A percentile compares a stretch with the other conserved stretches of the same genome.
Conservation (phyloP, 1,140 invertebrate species). For the Aphaenogaster ashmeadi region DNA sequence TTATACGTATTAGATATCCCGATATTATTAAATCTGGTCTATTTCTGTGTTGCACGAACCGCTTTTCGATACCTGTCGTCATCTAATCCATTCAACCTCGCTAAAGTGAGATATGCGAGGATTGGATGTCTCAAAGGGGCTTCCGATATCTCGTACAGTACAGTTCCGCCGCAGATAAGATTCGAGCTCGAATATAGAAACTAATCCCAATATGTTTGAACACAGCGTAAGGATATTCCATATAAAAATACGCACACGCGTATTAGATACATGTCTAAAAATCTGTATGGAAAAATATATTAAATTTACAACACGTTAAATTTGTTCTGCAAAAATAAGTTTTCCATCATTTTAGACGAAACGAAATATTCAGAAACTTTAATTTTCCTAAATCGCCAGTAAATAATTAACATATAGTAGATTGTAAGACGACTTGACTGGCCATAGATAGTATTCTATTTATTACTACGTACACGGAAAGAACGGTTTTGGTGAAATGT, state of each 20-base stretch:
- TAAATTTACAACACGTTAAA: not conserved
- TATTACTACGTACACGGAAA: too few relatives aligned
- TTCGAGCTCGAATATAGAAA: slow-evolving; percentile 32
- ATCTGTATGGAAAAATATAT: not conserved
- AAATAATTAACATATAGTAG: too few relatives aligned
- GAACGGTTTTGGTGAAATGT: too few relatives aligned
- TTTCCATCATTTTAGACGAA: not conserved
- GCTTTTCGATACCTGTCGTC: slow-evolving; percentile 1
- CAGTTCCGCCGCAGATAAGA: slow-evolving; percentile 39
- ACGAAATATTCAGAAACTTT: not conserved
- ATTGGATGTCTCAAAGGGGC: slow-evolving; percentile 25
- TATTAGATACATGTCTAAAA: not conserved
- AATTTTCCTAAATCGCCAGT: too few relatives aligned
- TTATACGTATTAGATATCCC: not conserved
- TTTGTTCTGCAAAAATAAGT: not conserved
- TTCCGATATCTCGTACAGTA: not conserved
- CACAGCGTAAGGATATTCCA: not conserved
- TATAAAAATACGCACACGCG: not conserved
- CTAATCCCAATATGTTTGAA: slow-evolving; percentile 18
- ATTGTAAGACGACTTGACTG: too few relatives aligned
- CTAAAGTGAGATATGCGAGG: slow-evolving; percentile 38
- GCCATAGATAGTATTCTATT: too few relatives aligned
- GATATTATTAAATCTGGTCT: not conserved
- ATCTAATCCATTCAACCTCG: slow-evolving; percentile 30
- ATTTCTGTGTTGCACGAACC: not conserved